phyloP scores from a whole-genome alignment of 2,888 invertebrate genomes.

The Dendrolimus pini region DNA sequence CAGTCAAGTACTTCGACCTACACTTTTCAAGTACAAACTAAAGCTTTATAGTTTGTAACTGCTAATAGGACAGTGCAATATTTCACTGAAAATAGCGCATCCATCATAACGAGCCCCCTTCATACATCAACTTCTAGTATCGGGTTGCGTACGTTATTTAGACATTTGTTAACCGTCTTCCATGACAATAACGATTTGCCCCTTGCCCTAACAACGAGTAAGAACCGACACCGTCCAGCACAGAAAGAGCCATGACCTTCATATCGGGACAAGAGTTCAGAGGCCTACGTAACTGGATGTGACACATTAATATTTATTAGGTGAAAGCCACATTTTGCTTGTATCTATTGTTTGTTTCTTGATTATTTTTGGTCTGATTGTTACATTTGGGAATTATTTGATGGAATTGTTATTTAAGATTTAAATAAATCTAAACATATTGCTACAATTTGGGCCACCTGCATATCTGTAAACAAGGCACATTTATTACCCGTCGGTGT shows the following conservation, averaged over 20 bases:
- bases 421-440: too few species aligned
- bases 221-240: background rate
- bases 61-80: background rate
- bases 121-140: slow-evolving; percentile 14
- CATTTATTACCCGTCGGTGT: too few species aligned
- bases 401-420: background rate
- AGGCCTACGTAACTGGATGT: slow-evolving; percentile 13
- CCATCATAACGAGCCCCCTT: slow-evolving; percentile 17
- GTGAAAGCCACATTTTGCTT: slow-evolving; percentile 40
- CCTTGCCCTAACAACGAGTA: slow-evolving; percentile 17
- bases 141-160: slow-evolving; percentile 42
- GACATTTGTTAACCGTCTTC: slow-evolving; percentile 50
- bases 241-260: background rate
- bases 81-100: slow-evolving; percentile 17
- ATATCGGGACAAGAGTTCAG: slow-evolving; percentile 1
- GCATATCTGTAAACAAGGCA: too few species aligned
- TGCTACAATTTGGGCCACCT: too few species aligned
- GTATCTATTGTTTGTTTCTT: slow-evolving; percentile 6
- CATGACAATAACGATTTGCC: slow-evolving; percentile 58
- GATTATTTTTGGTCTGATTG: background rate
- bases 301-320: slow-evolving; percentile 52
- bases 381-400: background rate
- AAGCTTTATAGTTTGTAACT: too few species aligned
- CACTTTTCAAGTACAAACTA: too few species aligned
- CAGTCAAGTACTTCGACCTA: too few species aligned